A percentile compares a stretch with the other conserved stretches of the same genome.
These are phyloP conservation scores for Momotus momota DNA, from an alignment of 2,797 vertebrate species.

Conservation along the genomic window DNA sequence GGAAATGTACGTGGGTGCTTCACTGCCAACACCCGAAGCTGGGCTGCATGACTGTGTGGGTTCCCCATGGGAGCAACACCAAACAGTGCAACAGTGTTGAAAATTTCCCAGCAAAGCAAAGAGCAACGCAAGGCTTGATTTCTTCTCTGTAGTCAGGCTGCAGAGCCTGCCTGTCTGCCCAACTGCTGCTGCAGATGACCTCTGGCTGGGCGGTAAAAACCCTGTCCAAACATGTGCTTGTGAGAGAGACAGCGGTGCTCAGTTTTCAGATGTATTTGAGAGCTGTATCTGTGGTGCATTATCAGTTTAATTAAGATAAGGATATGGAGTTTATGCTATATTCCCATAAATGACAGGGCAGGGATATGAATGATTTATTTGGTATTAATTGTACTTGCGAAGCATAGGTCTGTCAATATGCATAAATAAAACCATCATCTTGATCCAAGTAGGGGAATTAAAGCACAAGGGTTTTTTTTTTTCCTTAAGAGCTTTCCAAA, in stretches of 20 bases:
- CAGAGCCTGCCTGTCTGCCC: neutral
- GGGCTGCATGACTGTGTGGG: neutral
- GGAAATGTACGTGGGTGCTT: neutral
- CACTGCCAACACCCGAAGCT: neutral
- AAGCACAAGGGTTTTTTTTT: neutral
- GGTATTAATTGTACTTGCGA: slow-evolving; percentile 10
- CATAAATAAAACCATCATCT: neutral
- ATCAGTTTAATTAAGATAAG: slow-evolving; percentile 44
- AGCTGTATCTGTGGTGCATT: neutral
- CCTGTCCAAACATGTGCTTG: accelerated
- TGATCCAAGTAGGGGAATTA: neutral
- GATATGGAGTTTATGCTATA: neutral
- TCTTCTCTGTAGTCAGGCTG: neutral
- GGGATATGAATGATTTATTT: slow-evolving; percentile 27
- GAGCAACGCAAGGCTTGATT: neutral
- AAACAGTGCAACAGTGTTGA: accelerated
- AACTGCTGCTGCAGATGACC: neutral
- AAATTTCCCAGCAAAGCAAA: neutral
- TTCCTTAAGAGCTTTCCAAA: neutral
- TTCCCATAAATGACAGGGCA: slow-evolving; percentile 21
- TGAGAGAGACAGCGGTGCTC: accelerated
- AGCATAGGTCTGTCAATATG: neutral
- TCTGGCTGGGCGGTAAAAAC: neutral
- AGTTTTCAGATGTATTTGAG: neutral
- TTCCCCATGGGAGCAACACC: neutral